Percentiles rank a stretch among this genome's conserved stretches.
These are phyloP conservation scores for Rhizoglyphus robini DNA, from an alignment of 1,140 invertebrate species.

Conservation along the genomic window DNA sequence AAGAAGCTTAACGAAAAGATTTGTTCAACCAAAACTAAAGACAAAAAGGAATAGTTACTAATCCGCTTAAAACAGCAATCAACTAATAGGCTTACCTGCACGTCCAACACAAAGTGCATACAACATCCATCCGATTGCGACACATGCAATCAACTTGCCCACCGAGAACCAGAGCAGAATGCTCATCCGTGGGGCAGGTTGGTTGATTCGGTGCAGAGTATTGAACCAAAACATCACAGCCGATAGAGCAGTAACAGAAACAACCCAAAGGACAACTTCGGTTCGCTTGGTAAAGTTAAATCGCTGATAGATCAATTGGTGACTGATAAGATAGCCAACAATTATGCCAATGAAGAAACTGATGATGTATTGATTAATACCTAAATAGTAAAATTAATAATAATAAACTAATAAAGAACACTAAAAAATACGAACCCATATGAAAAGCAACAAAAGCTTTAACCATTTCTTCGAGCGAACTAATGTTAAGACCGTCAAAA, in stretches of 20 bases:
- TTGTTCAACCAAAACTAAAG: slow-evolving; percentile 4
- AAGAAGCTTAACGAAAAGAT: slow-evolving; percentile 28
- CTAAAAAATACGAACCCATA: too few relatives aligned
- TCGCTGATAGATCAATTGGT: not conserved
- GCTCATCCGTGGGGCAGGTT: not conserved
- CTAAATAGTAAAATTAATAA: not conserved
- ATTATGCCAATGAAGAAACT: slow-evolving; percentile 11
- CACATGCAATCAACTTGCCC: slow-evolving; percentile 8
- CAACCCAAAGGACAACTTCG: slow-evolving; percentile 5
- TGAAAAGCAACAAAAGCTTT: slow-evolving; percentile 19
- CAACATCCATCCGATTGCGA: slow-evolving; percentile 14
- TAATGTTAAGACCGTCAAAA: not conserved
- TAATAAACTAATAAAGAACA: not conserved
- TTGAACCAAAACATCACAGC: slow-evolving; percentile 1
- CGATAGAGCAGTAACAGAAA: not conserved
- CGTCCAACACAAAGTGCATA: slow-evolving; percentile 9
- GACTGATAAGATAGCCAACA: slow-evolving; percentile 6
- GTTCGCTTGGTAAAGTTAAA: not conserved
- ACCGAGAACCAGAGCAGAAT: slow-evolving; percentile 16
- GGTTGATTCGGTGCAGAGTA: slow-evolving; percentile 2
- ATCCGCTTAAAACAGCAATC: not conserved
- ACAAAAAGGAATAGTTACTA: not conserved
- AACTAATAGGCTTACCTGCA: not conserved
- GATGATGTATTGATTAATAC: slow-evolving; percentile 16
- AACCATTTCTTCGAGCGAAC: slow-evolving; percentile 7